These are phyloP conservation scores for Zaprionus obscuricornis DNA, from an alignment of 2,888 invertebrate genomes.

Conservation along the genomic window DNA sequence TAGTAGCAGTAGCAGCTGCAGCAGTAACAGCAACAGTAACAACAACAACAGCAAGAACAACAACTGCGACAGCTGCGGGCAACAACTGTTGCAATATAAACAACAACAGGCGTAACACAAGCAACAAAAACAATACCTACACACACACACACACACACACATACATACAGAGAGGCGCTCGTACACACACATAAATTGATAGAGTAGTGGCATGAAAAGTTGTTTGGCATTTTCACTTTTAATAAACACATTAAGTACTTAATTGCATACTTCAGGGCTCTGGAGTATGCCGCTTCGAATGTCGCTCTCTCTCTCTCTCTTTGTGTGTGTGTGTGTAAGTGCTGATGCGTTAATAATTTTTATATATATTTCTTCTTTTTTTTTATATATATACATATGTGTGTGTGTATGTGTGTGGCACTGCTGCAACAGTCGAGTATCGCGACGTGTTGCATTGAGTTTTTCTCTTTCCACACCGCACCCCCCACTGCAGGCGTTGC, in stretches of 20 bases:
- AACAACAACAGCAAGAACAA: slow-evolving; percentile 5
- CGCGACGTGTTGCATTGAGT: not conserved
- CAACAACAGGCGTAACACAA: slow-evolving; percentile 1
- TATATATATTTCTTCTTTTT: slow-evolving; percentile 1
- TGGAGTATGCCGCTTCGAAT: slow-evolving; percentile 10
- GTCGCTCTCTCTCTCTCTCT: too few species aligned
- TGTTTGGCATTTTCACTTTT: slow-evolving; percentile 69
- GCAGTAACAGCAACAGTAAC: not conserved
- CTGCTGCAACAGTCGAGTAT: slow-evolving; percentile 14
- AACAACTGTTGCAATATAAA: not conserved
- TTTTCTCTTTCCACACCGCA: not conserved
- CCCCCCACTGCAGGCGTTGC: slow-evolving; percentile 13
- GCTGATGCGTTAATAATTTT: slow-evolving; percentile 36
- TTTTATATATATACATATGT: not conserved
- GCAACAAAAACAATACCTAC: not conserved
- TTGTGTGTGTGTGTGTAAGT: slow-evolving; percentile 3
- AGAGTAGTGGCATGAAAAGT: slow-evolving; percentile 33
- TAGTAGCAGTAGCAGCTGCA: slow-evolving; percentile 10
- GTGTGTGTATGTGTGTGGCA: too few species aligned
- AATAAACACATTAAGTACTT: slow-evolving; percentile 71
- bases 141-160: slow-evolving; percentile 17
- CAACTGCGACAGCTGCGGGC: slow-evolving; percentile 1
- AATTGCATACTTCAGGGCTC: slow-evolving; percentile 54
- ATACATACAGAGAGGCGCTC: not conserved
- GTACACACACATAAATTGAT: slow-evolving; percentile 24